These are phyloP conservation scores for Pomatorhinus ruficollis DNA, from an alignment of 2,113 vertebrate genomes.

Conservation along the genomic window DNA sequence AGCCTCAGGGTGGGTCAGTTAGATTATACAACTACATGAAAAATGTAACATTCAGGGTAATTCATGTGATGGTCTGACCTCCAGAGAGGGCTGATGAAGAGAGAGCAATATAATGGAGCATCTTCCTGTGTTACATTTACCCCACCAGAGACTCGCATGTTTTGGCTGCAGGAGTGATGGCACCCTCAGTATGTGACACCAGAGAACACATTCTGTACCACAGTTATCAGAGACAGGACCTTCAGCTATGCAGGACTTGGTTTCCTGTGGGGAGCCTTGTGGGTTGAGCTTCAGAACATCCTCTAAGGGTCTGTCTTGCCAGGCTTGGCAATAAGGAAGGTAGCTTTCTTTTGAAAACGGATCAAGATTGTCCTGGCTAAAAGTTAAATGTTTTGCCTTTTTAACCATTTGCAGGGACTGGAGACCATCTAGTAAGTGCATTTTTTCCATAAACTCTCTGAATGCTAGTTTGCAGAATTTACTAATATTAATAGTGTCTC, in stretches of 20 bases:
- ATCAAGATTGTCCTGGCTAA: background rate
- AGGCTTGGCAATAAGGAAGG: background rate
- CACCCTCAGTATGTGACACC: background rate
- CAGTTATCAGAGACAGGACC: background rate
- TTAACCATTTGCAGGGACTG: background rate
- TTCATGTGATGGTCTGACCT: background rate
- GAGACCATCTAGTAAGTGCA: background rate
- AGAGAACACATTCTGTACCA: background rate
- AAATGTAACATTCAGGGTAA: background rate
- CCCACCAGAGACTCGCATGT: accelerated
- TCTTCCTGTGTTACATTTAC: background rate
- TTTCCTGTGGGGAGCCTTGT: background rate
- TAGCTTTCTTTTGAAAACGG: background rate
- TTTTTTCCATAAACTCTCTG: background rate
- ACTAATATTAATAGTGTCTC: background rate
- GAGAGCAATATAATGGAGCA: background rate
- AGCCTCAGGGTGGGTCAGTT: background rate
- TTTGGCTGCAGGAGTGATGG: background rate
- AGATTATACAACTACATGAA: background rate
- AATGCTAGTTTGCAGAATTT: background rate
- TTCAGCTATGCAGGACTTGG: background rate
- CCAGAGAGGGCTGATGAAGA: background rate
- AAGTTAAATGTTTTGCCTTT: background rate
- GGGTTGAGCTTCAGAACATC: background rate
- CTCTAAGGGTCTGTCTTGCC: background rate